Evolutionary conservation across 1,140 invertebrate genomes (phyloP).

Genomic region (Polypedilum pembai): DNA sequence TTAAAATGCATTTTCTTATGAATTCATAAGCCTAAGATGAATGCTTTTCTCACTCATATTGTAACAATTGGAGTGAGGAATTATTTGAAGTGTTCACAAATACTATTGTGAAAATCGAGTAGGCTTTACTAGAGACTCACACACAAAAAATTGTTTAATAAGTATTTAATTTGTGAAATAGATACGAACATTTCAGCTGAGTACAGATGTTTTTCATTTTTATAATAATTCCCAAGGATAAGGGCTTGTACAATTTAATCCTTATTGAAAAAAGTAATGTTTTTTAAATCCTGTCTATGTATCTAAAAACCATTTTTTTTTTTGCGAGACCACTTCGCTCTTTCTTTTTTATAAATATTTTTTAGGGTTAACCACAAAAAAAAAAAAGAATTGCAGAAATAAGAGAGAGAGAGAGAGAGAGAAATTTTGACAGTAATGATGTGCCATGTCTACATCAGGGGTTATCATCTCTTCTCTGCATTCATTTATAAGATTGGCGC

Average conservation of each 20-base stretch:
- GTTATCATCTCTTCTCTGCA: too few relatives aligned
- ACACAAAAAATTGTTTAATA: too few relatives aligned
- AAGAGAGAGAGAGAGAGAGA: too few relatives aligned
- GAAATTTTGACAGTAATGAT: background rate
- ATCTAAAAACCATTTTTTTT: conserved; percentile 4
- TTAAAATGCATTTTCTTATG: background rate
- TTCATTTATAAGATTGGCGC: conserved; percentile 14
- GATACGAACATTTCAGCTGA: background rate
- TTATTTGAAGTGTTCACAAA: too few relatives aligned
- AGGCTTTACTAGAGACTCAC: background rate
- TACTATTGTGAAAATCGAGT: background rate
- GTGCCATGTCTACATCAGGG: background rate
- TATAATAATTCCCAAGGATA: conserved; percentile 22
- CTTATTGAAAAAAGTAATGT: conserved; percentile 28
- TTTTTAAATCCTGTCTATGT: conserved; percentile 23
- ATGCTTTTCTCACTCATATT: background rate
- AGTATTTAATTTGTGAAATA: background rate
- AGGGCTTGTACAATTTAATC: background rate
- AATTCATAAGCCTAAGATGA: conserved; percentile 13
- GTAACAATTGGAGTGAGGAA: background rate
- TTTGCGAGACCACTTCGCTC: background rate
- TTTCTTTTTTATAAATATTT: too few relatives aligned
- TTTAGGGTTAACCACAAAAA: background rate
- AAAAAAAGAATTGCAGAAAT: background rate
- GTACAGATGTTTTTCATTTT: conserved; percentile 4